A percentile compares a stretch with the other conserved stretches of the same genome.
These are phyloP conservation scores for Peromyscus eremicus DNA, from an alignment of 2,797 vertebrate species.

Conservation along the genomic window DNA sequence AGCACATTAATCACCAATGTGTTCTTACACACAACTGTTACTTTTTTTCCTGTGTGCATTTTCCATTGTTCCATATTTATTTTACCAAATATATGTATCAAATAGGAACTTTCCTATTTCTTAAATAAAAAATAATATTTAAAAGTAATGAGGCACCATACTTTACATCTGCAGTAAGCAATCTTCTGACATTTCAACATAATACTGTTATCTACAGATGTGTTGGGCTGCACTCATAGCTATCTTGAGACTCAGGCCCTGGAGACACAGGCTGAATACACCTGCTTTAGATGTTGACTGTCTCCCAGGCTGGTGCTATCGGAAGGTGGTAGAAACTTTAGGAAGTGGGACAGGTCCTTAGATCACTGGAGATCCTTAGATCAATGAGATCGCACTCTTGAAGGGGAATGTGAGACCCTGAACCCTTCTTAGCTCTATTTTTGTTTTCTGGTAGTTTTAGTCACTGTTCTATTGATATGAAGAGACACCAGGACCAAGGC, in stretches of 20 bases:
- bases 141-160: background rate
- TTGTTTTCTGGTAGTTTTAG: background rate
- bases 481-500: background rate
- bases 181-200: background rate
- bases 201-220: background rate
- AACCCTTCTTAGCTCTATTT: background rate
- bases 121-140: background rate
- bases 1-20: constrained; percentile 1
- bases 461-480: background rate
- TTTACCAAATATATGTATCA: background rate
- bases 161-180: background rate
- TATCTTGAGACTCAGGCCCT: background rate
- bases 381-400: too few relatives aligned
- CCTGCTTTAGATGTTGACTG: background rate
- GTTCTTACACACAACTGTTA: background rate
- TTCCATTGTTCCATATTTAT: background rate
- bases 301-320: background rate
- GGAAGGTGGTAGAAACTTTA: background rate
- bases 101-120: background rate
- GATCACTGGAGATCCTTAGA: background rate
- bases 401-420: background rate
- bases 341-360: background rate
- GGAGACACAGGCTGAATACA: background rate
- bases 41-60: background rate
- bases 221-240: background rate